Evolutionary conservation across 2,888 invertebrate genomes (phyloP).

Genomic region (Drosophila fungiperda): DNA sequence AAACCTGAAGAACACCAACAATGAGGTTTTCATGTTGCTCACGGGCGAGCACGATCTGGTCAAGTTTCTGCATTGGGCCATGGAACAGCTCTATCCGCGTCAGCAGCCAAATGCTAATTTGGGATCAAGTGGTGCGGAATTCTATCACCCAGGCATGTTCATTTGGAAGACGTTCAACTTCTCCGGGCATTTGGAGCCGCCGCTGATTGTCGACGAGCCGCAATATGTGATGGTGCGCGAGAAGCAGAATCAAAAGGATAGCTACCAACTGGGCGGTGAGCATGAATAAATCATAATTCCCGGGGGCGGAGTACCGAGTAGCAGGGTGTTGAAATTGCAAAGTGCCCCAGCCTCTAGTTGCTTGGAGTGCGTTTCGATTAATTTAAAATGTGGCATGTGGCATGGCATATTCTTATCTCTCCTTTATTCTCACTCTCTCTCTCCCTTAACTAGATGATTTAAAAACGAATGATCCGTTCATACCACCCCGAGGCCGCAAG

Average conservation of each 20-base stretch:
- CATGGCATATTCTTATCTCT: conserved; percentile 19
- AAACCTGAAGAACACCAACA: conserved; percentile 42
- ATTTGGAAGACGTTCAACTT: conserved; percentile 83
- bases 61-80: conserved; percentile 82
- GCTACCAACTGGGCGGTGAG: conserved; percentile 67
- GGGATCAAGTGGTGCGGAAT: conserved; percentile 62
- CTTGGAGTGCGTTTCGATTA: conserved; percentile 34
- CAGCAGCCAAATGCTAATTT: conserved; percentile 38
- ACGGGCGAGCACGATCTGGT: conserved; percentile 81
- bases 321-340: conserved; percentile 54
- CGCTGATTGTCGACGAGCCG: conserved; percentile 83
- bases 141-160: conserved; percentile 78
- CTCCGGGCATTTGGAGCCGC: conserved; percentile 82
- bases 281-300: conserved; percentile 52
- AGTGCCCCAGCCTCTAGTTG: conserved; percentile 24
- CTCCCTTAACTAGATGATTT: conserved; percentile 38
- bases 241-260: conserved; percentile 53
- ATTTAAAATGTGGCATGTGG: conserved; percentile 57
- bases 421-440: conserved; percentile 6
- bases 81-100: conserved; percentile 77
- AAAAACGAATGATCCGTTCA: conserved; percentile 78
- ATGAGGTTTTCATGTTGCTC: conserved; percentile 78
- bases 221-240: conserved; percentile 82
- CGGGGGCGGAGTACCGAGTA: conserved; percentile 45
- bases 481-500: conserved; percentile 84